Evolutionary conservation across 2,797 vertebrate genomes (phyloP).

Genomic region (Lepus oiostolus): DNA sequence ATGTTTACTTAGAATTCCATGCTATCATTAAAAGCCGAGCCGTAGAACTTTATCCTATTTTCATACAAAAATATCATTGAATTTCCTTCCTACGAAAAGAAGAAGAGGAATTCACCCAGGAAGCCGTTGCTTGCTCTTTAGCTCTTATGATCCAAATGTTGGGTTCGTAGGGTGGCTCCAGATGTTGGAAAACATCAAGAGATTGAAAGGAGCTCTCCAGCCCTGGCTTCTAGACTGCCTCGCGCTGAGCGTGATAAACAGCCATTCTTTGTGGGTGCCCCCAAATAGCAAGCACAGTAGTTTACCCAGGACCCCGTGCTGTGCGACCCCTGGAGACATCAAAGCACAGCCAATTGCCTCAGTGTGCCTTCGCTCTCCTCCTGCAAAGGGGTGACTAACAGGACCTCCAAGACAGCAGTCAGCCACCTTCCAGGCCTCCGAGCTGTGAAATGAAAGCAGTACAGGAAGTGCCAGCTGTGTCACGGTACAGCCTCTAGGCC

Average conservation of each 20-base stretch:
- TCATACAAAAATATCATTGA: constrained; percentile 70
- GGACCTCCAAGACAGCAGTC: neutral
- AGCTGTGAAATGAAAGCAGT: neutral
- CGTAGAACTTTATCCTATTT: constrained; percentile 76
- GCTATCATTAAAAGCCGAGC: constrained; percentile 82
- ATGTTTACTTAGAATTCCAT: constrained; percentile 79
- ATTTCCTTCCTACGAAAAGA: constrained; percentile 53
- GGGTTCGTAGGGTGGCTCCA: neutral
- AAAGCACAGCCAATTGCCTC: neutral
- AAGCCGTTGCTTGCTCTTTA: neutral
- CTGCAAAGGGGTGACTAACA: neutral
- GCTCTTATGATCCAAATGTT: neutral
- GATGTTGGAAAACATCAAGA: neutral
- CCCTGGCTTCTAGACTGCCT: neutral
- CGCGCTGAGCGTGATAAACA: neutral
- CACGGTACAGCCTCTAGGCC: neutral
- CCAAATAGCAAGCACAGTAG: neutral
- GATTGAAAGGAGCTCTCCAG: constrained; percentile 33
- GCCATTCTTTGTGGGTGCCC: neutral
- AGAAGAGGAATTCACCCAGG: constrained; percentile 11
- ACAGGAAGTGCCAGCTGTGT: neutral
- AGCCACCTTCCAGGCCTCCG: neutral
- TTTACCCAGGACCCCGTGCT: neutral
- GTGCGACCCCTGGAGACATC: neutral
- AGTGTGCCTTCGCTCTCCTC: neutral